phyloP scores from a whole-genome alignment of 2,113 vertebrate genomes.

The Erinaceus europaeus region DNA sequence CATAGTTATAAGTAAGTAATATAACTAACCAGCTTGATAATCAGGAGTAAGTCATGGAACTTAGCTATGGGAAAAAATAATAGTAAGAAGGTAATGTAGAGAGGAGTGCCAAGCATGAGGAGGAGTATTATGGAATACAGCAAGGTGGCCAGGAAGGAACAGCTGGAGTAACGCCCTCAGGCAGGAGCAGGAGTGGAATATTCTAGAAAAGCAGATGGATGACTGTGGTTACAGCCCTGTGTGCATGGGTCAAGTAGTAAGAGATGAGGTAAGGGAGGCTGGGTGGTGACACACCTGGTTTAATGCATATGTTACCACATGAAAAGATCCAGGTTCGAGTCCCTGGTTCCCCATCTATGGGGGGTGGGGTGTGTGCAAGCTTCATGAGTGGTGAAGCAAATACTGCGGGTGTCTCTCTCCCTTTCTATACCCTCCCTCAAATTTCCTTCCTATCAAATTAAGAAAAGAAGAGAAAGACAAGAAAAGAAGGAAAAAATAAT shows the following conservation, averaged over 20 bases:
- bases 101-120: no score
- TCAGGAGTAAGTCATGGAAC: not conserved
- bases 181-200: not conserved
- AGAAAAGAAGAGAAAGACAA: no score
- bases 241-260: accelerated
- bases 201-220: not conserved
- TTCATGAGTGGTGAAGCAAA: no score
- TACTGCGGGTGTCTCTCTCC: no score
- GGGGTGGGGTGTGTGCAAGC: no score
- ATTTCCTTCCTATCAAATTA: no score
- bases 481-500: no score
- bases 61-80: not conserved
- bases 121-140: not conserved
- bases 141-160: not conserved
- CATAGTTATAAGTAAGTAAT: not conserved
- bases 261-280: not conserved
- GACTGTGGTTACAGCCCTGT: not conserved
- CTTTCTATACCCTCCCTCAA: no score
- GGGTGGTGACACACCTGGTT: no score
- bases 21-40: not conserved
- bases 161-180: not conserved
- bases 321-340: no score
- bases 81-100: not conserved
- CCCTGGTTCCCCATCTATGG: no score
- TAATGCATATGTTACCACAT: no score